Evolutionary conservation across 2,113 vertebrate species (phyloP).

Genomic region (Catharus bicknelli): DNA sequence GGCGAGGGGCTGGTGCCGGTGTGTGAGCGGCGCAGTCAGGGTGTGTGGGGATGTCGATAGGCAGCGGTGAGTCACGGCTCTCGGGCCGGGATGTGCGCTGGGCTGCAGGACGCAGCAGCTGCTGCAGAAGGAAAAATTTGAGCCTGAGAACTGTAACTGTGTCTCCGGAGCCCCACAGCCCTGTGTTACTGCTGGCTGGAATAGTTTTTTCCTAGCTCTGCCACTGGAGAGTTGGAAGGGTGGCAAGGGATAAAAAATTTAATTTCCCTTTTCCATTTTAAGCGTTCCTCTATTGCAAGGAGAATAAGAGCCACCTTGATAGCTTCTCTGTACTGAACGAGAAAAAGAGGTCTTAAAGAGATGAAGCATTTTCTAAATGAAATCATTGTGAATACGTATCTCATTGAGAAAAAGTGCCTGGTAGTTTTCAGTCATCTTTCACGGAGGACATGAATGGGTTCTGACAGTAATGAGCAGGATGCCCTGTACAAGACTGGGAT

Average conservation of each 20-base stretch:
- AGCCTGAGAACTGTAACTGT: rapidly evolving
- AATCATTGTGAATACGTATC: neutral
- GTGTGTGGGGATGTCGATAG: rapidly evolving
- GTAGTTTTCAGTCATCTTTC: neutral
- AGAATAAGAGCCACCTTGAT: neutral
- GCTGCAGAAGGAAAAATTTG: neutral
- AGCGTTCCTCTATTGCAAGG: neutral
- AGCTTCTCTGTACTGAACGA: neutral
- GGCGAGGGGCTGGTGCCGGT: neutral
- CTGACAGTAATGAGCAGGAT: neutral
- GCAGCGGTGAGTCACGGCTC: neutral
- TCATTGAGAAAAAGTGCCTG: neutral
- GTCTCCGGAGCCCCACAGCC: rapidly evolving
- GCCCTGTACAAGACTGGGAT: neutral
- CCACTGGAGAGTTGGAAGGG: neutral
- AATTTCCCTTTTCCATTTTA: neutral
- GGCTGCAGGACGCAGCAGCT: neutral
- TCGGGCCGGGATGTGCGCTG: neutral
- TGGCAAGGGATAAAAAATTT: neutral
- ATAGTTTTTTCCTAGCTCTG: neutral
- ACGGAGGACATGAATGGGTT: neutral
- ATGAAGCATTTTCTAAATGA: neutral
- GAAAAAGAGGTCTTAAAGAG: neutral
- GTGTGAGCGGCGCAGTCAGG: rapidly evolving
- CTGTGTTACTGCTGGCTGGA: neutral